Evolutionary conservation across 2,113 vertebrate species (phyloP).

Genomic region (Morone chrysops): DNA sequence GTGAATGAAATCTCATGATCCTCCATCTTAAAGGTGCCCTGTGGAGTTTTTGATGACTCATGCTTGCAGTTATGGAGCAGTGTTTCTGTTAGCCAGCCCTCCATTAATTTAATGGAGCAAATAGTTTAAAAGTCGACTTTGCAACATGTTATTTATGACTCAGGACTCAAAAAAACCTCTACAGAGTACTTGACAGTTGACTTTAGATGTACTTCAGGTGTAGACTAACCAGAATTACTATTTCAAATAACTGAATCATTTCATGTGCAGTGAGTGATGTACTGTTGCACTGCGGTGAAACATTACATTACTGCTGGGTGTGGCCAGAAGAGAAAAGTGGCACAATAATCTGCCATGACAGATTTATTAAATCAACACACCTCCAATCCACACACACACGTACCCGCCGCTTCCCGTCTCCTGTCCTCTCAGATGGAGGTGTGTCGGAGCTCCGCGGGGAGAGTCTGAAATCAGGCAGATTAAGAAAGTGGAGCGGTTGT

Average conservation of each 20-base stretch:
- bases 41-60: background rate
- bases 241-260: too few relatives aligned
- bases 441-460: constrained; percentile 60
- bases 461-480: constrained; percentile 76
- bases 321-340: background rate
- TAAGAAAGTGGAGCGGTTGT: constrained; percentile 48
- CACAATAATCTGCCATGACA: background rate
- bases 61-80: too few relatives aligned
- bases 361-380: background rate
- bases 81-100: too few relatives aligned
- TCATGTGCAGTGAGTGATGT: background rate
- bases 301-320: background rate
- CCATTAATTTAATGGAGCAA: background rate
- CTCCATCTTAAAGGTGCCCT: background rate
- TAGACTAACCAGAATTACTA: too few relatives aligned
- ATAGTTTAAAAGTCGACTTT: too few relatives aligned
- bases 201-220: too few relatives aligned
- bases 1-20: background rate
- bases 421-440: constrained; percentile 58
- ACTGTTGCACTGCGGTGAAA: background rate
- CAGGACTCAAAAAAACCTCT: too few relatives aligned
- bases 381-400: constrained; percentile 1
- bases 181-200: too few relatives aligned
- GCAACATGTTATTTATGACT: too few relatives aligned
- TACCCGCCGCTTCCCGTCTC: constrained; percentile 32